Base-by-base conservation (phyloP, 2,888 invertebrate species). In the Troides helena region DNA sequence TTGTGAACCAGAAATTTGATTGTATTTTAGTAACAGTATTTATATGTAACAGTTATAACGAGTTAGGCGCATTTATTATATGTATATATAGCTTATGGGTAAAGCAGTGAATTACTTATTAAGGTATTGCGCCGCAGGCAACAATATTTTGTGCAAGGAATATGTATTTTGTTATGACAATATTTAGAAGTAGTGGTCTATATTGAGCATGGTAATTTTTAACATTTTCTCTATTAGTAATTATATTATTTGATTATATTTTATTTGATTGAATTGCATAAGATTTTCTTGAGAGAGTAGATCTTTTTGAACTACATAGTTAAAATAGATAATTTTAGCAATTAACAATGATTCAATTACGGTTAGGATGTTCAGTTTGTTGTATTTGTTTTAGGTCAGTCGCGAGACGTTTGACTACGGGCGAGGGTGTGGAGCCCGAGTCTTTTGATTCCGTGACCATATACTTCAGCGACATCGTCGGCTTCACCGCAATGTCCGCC, bases 381-480 rank as follows among this genome's bases (percentile, higher is more conserved):
- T 68, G 62, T 56, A 72, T 62, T 89, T 86, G 82, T 93, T 93
- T 46, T 87, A 96, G 96, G 87, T 96, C 97, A 43, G 98, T 98
- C 74, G 98, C 98, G 67, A 95, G 95, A 79, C 96, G 96, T 78
- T 93, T 98, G 77, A 97, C 98, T 67, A 95, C 95, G 80, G 98
- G 98, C 62, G 96, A 96, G 80, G 97, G 97, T 50, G 97, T 98
- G 12, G 97, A 97, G 85, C 98, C 98, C 1, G 98, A 98, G 88
- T 96, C 97, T 8, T 98, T 97, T 87, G 97, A 98, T 89, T 95
- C 96, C 74, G 98, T 98, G 74, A 99, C 98, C 60, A 98, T 99
- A 80, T 99, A 98, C 93, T 99, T 99, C 91, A 98, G 98, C 84
- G 99, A 99, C 87, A 99, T 99, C 87, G 98, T 98, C 74, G 99